phyloP scores from a whole-genome alignment of 2,888 invertebrate species.

The Acanthosepion pharaonis region DNA sequence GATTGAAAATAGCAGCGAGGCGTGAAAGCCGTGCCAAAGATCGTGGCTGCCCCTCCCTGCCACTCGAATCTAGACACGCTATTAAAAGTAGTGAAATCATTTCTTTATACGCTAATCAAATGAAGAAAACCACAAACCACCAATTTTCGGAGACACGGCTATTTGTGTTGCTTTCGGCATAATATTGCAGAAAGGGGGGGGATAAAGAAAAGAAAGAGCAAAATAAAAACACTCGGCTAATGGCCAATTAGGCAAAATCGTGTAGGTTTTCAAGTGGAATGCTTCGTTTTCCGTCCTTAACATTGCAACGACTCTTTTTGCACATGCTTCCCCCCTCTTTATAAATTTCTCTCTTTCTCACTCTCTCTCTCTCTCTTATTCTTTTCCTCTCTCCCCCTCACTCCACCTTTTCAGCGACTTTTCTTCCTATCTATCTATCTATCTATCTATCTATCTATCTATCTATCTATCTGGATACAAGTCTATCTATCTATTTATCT shows the following conservation, averaged over 20 bases:
- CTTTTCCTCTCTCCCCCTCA: no score
- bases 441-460: not conserved
- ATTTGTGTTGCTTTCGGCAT: not conserved
- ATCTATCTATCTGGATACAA: not conserved
- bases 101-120: conserved; percentile 9
- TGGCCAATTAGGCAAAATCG: not conserved
- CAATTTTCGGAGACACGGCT: not conserved
- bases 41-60: not conserved
- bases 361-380: no score
- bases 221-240: not conserved
- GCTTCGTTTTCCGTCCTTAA: no score
- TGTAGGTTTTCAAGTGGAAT: no score
- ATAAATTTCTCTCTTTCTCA: no score
- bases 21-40: not conserved
- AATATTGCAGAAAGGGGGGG: not conserved
- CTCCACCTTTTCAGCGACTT: not conserved
- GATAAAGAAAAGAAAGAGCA: no score
- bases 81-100: conserved; percentile 20
- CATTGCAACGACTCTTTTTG: no score
- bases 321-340: no score
- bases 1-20: not conserved
- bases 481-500: not conserved
- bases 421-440: not conserved
- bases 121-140: not conserved
- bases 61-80: not conserved